These are phyloP conservation scores for Sinopyrophorus schimmeli DNA, from an alignment of 2,888 invertebrate genomes.

Conservation along the genomic window DNA sequence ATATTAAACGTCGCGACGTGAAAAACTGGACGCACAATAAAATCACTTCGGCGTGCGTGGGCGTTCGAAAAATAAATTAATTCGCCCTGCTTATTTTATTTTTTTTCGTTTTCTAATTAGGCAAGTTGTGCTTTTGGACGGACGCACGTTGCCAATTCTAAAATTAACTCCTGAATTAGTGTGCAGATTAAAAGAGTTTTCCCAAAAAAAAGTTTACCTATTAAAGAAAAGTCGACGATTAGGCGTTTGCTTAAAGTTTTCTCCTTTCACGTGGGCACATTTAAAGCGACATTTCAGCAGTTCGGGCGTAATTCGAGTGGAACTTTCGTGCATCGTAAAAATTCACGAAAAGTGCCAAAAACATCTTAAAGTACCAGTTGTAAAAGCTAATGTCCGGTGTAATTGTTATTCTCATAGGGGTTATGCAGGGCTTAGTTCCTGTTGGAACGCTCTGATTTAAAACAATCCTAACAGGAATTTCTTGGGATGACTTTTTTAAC, in stretches of 20 bases:
- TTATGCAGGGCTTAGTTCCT: conserved; percentile 17
- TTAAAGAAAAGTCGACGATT: conserved; percentile 26
- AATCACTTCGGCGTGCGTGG: too few relatives aligned
- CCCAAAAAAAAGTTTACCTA: conserved; percentile 23
- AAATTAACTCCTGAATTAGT: conserved; percentile 25
- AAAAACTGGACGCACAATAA: too few relatives aligned
- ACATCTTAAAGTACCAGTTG: conserved; percentile 20
- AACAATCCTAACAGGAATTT: background rate
- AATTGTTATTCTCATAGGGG: conserved; percentile 31
- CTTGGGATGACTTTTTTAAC: background rate
- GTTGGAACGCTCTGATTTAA: conserved; percentile 23
- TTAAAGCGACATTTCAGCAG: conserved; percentile 25
- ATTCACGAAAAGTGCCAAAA: conserved; percentile 31
- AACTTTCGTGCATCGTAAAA: conserved; percentile 28
- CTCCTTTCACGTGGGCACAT: conserved; percentile 27
- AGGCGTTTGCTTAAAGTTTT: conserved; percentile 25
- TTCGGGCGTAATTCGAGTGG: conserved; percentile 26
- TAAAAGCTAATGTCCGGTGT: conserved; percentile 34
- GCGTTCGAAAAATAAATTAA: too few relatives aligned
- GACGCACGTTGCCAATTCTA: too few relatives aligned
- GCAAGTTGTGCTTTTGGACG: too few relatives aligned
- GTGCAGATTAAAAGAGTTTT: conserved; percentile 23
- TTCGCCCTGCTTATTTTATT: too few relatives aligned
- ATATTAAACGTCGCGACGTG: too few relatives aligned
- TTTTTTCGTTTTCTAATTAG: too few relatives aligned